phyloP scores from a whole-genome alignment of 2,797 vertebrate species.

The Chloroceryle inda region DNA sequence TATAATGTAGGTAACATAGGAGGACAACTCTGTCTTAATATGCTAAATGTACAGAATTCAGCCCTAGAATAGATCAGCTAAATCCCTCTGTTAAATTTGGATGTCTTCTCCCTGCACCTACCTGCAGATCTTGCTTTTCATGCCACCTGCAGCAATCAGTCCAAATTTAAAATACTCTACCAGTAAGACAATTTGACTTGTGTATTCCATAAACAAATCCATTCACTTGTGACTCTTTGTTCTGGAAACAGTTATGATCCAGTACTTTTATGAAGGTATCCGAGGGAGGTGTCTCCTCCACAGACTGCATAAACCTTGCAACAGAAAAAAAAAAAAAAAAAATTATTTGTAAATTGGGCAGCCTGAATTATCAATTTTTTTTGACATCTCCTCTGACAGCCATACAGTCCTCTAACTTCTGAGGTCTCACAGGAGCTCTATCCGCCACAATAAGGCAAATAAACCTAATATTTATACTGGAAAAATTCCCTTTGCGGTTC shows the following conservation, averaged over 20 bases:
- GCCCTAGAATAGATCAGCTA: background rate
- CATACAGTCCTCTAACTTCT: background rate
- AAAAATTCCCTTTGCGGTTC: conserved; percentile 9
- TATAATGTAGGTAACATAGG: background rate
- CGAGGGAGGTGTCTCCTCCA: background rate
- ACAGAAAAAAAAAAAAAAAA: background rate
- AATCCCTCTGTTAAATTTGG: background rate
- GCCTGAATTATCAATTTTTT: background rate
- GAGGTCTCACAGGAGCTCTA: background rate
- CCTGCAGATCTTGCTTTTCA: background rate
- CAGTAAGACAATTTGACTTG: background rate
- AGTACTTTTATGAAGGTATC: background rate
- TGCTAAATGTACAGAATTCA: background rate
- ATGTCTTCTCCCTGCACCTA: background rate
- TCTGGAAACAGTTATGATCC: background rate
- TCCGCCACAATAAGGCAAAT: background rate
- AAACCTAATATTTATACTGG: background rate
- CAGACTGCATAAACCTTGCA: background rate
- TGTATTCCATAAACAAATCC: background rate
- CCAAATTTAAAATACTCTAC: background rate
- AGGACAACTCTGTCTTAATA: background rate
- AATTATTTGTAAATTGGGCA: background rate
- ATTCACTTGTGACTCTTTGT: background rate
- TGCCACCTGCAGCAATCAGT: background rate
- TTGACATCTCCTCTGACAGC: background rate